Percentiles rank a stretch among this genome's conserved stretches.
phyloP scores from a whole-genome alignment of 2,113 vertebrate genomes.

The Pungitius pungitius region DNA sequence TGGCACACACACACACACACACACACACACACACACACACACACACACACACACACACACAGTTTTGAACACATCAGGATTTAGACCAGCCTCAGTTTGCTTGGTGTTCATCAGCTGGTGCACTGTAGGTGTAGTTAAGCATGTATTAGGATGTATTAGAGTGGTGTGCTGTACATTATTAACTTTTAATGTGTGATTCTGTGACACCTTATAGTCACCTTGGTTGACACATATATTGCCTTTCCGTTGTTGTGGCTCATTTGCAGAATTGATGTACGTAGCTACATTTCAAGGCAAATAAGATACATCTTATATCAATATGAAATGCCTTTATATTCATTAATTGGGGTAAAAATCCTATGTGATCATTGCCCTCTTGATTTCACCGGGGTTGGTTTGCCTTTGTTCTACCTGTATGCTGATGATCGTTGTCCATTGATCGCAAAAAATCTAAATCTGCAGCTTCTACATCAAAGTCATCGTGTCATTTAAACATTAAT shows the following conservation, averaged over 20 bases:
- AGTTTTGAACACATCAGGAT: neutral
- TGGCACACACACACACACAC: neutral
- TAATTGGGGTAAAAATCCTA: neutral
- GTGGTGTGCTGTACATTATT: neutral
- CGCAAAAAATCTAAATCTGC: neutral
- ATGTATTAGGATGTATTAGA: neutral
- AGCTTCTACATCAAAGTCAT: neutral
- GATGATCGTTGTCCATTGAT: neutral
- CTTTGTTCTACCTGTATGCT: neutral
- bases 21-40: constrained; percentile 18
- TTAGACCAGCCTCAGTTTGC: neutral
- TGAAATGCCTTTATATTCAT: neutral
- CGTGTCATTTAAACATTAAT: neutral
- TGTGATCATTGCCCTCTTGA: neutral
- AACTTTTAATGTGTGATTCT: neutral
- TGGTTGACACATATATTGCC: too few relatives aligned
- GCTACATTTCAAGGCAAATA: neutral
- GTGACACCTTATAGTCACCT: too few relatives aligned
- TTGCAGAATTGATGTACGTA: too few relatives aligned
- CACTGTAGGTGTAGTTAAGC: neutral
- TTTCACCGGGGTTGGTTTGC: neutral
- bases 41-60: neutral
- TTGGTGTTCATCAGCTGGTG: neutral
- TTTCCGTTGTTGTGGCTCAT: too few relatives aligned
- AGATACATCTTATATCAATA: neutral